Evolutionary conservation across 2,888 invertebrate species (phyloP), one percentile per base, ranked within the genome.

Genomic region (Minunthozetes semirufus): DNA sequence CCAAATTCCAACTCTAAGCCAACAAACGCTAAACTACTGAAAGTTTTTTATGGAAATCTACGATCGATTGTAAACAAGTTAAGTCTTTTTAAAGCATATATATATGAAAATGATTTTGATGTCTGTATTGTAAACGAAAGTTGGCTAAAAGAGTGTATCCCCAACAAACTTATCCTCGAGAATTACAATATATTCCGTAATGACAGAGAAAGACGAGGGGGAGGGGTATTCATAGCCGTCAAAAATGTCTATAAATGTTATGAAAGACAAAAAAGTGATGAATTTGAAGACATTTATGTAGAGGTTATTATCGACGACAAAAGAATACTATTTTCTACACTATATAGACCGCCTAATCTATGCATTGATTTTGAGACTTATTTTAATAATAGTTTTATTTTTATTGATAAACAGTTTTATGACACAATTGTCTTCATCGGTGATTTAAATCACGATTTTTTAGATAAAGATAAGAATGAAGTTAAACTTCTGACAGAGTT

Each of bases 311-410:
- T 66, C 3, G n/a, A 38, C 2, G 42, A 38, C n/a, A 17, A 66
- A n/a, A 5, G 17, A 1, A 8, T 66, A 19, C 13, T 66, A n/a
- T 19, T 66, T n/a, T 17, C n/a, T 8, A 66, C 66, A 6, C 38
- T 66, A 8, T 66, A 66, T 66, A 66, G 66, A 66, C 66, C 66
- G 1, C 66, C 66, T 5, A 66, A 66, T 38, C 17, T 29, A n/a
- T 8, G 2, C 15, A 33, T 66, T 38, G 13, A 66, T 66, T 66
- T 66, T 66, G 42, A 38, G 1, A 4, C 2, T 2, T 66, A 66
- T 66, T 38, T 66, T 3, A 38, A 38, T n/a, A 8, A 4, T 1
- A n/a, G 19, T 66, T 66, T 66, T 42, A 19, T 9, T n/a, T 1
- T 5, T 9, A n/a, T 66, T 5, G 42, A 66, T 38, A n/a, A 8